A percentile compares a stretch with the other conserved stretches of the same genome.
Conservation (phyloP, 2,888 invertebrate genomes). For the Ryuthela nishihirai region DNA sequence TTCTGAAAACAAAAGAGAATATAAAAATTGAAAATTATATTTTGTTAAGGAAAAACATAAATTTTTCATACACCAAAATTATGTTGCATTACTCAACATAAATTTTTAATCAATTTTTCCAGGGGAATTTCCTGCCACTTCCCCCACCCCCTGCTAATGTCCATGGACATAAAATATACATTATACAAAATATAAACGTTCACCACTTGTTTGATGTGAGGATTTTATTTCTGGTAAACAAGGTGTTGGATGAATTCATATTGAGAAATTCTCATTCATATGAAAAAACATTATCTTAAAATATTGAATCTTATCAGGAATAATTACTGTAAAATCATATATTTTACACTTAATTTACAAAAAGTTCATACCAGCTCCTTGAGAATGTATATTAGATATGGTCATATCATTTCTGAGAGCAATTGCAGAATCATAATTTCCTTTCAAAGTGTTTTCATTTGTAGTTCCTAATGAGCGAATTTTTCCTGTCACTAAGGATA, state of each 20-base stretch:
- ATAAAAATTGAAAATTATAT: background rate
- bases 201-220: too few relatives aligned
- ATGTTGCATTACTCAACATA: background rate
- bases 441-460: background rate
- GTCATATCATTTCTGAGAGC: slow-evolving; percentile 20
- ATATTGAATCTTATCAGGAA: too few relatives aligned
- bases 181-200: too few relatives aligned
- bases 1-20: background rate
- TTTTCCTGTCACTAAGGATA: slow-evolving; percentile 37
- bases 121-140: too few relatives aligned
- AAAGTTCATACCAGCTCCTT: slow-evolving; percentile 21
- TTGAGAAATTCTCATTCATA: too few relatives aligned
- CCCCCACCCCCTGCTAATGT: too few relatives aligned
- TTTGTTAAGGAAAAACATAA: background rate
- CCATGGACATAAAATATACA: too few relatives aligned
- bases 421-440: slow-evolving; percentile 2
- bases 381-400: slow-evolving; percentile 17
- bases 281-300: too few relatives aligned
- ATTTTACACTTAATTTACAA: too few relatives aligned
- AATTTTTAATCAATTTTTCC: background rate
- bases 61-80: background rate
- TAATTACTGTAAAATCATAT: too few relatives aligned
- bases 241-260: too few relatives aligned
- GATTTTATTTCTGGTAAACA: too few relatives aligned
- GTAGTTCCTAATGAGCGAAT: slow-evolving; percentile 11